Percentiles rank a stretch among this genome's conserved stretches.
phyloP scores from a whole-genome alignment of 2,888 invertebrate species.

The Nineta flava region DNA sequence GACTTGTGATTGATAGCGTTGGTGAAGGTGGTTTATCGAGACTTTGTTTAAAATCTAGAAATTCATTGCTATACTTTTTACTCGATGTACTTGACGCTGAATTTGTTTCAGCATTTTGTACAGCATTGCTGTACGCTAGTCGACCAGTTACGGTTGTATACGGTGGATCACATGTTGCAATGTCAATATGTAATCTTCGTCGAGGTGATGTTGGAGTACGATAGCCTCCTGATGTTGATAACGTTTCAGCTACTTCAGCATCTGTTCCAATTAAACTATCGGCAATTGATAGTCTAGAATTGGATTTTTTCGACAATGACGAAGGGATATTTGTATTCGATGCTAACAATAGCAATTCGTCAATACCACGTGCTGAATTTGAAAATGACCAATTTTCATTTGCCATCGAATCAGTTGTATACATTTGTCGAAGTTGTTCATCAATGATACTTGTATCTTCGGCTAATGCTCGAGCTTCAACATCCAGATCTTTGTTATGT shows the following conservation, averaged over 20 bases:
- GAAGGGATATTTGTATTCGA: slow-evolving; percentile 30
- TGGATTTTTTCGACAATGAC: slow-evolving; percentile 33
- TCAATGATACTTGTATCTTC: slow-evolving; percentile 51
- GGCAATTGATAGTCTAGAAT: slow-evolving; percentile 42
- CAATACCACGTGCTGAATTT: slow-evolving; percentile 44
- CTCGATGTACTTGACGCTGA: slow-evolving; percentile 22
- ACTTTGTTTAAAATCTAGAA: slow-evolving; percentile 29
- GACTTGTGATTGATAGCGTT: slow-evolving; percentile 42
- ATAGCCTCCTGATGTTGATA: slow-evolving; percentile 32
- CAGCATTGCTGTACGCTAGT: slow-evolving; percentile 48
- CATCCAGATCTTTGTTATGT: slow-evolving; percentile 27
- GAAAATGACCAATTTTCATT: slow-evolving; percentile 51
- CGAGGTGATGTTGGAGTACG: slow-evolving; percentile 37
- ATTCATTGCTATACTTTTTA: slow-evolving; percentile 35
- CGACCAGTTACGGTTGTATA: slow-evolving; percentile 48
- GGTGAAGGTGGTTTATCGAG: slow-evolving; percentile 44
- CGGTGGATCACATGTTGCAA: slow-evolving; percentile 38
- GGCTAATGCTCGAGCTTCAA: slow-evolving; percentile 39
- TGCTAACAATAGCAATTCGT: slow-evolving; percentile 38
- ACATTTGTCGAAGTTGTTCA: slow-evolving; percentile 51
- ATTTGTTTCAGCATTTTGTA: slow-evolving; percentile 43
- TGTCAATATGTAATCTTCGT: slow-evolving; percentile 37
- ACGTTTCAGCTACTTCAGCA: slow-evolving; percentile 43
- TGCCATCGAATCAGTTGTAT: slow-evolving; percentile 41
- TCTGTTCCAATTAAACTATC: slow-evolving; percentile 45